Conservation (phyloP, 2,888 invertebrate species). For the Rosalia funebris region DNA sequence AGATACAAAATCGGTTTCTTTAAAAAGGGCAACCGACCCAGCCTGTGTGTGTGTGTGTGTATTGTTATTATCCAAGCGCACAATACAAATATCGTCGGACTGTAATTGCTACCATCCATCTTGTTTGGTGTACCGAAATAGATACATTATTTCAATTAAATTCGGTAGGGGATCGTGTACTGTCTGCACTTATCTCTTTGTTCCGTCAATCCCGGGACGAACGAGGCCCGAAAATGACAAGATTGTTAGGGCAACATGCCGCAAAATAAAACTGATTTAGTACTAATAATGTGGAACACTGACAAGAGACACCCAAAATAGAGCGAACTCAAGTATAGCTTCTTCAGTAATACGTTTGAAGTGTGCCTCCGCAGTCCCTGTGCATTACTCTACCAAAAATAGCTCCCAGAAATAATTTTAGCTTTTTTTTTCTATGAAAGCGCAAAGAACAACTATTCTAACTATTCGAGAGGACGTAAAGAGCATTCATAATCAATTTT, state of each 20-base stretch:
- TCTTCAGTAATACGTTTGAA: no score
- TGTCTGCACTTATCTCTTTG: neutral
- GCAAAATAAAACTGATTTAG: neutral
- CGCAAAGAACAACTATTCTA: no score
- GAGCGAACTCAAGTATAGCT: no score
- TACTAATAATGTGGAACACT: no score
- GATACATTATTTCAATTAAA: neutral
- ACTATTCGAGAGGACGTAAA: no score
- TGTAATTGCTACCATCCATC: slow-evolving; percentile 9
- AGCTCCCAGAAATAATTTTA: no score
- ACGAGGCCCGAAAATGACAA: neutral
- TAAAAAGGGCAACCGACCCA: slow-evolving; percentile 17
- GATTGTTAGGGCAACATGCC: neutral
- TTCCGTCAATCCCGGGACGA: neutral
- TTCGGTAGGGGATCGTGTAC: neutral
- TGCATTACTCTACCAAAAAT: no score
- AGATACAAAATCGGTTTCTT: slow-evolving; percentile 23
- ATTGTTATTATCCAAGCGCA: slow-evolving; percentile 15
- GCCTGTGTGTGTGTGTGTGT: slow-evolving; percentile 2
- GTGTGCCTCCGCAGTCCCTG: no score
- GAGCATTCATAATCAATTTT: no score
- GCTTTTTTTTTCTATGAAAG: no score
- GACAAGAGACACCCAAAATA: no score
- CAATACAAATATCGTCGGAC: slow-evolving; percentile 20
- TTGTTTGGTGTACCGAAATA: neutral